A percentile compares a stretch with the other conserved stretches of the same genome.
Evolutionary conservation across 2,113 vertebrate genomes (phyloP).

Genomic region (Cynopterus brachyotis): DNA sequence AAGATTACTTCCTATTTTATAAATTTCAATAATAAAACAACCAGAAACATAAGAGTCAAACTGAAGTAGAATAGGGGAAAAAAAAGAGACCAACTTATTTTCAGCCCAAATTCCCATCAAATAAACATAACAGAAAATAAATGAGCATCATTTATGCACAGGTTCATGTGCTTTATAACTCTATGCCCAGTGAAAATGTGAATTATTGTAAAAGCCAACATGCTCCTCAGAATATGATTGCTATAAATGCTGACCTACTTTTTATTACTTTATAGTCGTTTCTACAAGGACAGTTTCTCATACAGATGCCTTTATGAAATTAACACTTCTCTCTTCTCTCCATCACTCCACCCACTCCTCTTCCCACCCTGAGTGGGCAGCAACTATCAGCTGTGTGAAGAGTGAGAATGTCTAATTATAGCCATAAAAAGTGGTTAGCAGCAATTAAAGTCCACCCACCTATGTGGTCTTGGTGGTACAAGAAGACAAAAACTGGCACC

Average conservation of each 20-base stretch:
- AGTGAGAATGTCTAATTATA: not conserved
- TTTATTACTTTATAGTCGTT: not conserved
- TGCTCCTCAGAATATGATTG: not conserved
- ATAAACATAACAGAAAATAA: not conserved
- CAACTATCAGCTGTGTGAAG: not conserved
- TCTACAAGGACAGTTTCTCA: not conserved
- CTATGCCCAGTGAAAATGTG: not conserved
- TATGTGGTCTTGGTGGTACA: not conserved
- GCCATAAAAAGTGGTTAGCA: not conserved
- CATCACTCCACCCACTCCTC: not conserved
- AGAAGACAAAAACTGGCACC: not conserved
- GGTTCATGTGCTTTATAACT: not conserved
- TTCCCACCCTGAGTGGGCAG: not conserved
- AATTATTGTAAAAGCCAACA: not conserved
- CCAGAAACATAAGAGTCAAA: not conserved
- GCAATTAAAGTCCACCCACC: not conserved
- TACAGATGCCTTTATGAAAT: not conserved
- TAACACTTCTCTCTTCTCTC: not conserved
- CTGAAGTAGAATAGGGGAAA: not conserved
- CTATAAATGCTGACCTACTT: not conserved
- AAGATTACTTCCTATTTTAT: not conserved
- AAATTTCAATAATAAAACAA: not conserved
- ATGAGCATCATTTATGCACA: not conserved
- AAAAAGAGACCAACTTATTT: not conserved
- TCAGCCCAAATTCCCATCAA: not conserved